A percentile compares a stretch with the other conserved stretches of the same genome.
phyloP scores from a whole-genome alignment of 23 tunicate species.

The Trididemnum miniatum region DNA sequence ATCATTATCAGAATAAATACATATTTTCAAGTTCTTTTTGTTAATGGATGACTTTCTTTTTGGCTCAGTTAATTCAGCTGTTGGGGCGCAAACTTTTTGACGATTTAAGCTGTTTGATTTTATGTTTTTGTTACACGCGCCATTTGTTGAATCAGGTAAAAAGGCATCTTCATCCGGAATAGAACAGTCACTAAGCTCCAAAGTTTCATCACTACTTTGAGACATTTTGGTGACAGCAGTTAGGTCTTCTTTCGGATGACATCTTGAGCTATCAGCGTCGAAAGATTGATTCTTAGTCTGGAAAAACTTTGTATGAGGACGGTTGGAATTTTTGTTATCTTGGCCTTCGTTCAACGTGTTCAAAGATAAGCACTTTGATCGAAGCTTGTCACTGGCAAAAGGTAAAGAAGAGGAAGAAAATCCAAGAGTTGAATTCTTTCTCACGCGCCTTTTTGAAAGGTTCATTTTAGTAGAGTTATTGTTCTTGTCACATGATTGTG shows the following conservation, averaged over 20 bases:
- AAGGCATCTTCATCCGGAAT: slow-evolving; percentile 52
- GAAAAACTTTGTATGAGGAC: neutral
- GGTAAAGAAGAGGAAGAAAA: neutral
- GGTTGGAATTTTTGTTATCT: neutral
- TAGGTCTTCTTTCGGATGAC: neutral
- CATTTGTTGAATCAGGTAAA: neutral
- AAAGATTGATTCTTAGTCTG: too few relatives aligned
- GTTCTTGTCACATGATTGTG: slow-evolving; percentile 31
- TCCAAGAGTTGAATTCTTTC: slow-evolving; percentile 14
- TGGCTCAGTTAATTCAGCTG: neutral
- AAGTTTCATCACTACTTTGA: slow-evolving; percentile 39
- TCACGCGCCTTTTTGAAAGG: neutral
- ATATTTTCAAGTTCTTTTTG: slow-evolving; percentile 16
- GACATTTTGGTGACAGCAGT: slow-evolving; percentile 27
- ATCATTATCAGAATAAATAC: slow-evolving; percentile 46
- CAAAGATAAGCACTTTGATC: slow-evolving; percentile 37
- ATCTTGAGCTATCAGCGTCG: neutral
- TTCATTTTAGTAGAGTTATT: slow-evolving; percentile 19
- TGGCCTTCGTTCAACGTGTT: slow-evolving; percentile 38
- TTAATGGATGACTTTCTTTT: neutral
- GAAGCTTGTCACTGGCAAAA: neutral
- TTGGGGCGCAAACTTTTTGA: neutral
- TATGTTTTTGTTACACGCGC: neutral
- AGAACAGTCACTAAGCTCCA: slow-evolving; percentile 44
- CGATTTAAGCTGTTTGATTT: neutral